Base-by-base conservation (phyloP, 2,888 invertebrate genomes). In the Lypha dubia region DNA sequence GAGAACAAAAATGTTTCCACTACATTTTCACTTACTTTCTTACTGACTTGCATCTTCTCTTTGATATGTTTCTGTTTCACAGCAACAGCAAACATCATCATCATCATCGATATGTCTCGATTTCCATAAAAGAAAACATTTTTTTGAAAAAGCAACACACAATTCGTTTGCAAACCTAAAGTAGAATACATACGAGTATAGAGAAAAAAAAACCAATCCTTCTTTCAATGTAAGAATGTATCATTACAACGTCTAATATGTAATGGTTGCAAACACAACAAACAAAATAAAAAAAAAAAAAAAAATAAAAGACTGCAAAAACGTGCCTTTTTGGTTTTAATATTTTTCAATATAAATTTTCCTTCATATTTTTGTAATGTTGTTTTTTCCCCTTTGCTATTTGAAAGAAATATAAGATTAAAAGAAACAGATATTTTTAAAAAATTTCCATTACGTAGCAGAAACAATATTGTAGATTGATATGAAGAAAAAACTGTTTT, bases 71-170 rank as follows among this genome's bases (percentile, higher is more conserved):
- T 58, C 24, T 62, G 51, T 44, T 63, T 38, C 58, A 49, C 22
- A 67, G 70, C 60, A 68, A 35, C 79, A 67, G n/a, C n/a, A n/a
- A n/a, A n/a, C n/a, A n/a, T n/a, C n/a, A n/a, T n/a, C n/a, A 75
- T 79, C 38, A 76, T 62, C 70, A 65, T 79, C 65, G 79, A 71
- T 76, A 76, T 71, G 65, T 62, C 80, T 84, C 51, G 76, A 80
- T 71, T 80, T 76, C 60, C 20, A 32, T 24, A 51, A 53, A 22
- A 49, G 20, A 63, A 67, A 65, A 15, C 22, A n/a, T n/a, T 56
- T 9, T 56, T 24, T 44, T 44, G 24, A 80, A 67, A 74, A 60
- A 51, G 60, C 60, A 74, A 28, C 67, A 74, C 51, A 67, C 58
- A 73, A 68, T 60, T 49, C 24, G 28, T 60, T 67, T 80, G 67